Conservation (phyloP, 2,888 invertebrate species). For the Chelonus formosanus region DNA sequence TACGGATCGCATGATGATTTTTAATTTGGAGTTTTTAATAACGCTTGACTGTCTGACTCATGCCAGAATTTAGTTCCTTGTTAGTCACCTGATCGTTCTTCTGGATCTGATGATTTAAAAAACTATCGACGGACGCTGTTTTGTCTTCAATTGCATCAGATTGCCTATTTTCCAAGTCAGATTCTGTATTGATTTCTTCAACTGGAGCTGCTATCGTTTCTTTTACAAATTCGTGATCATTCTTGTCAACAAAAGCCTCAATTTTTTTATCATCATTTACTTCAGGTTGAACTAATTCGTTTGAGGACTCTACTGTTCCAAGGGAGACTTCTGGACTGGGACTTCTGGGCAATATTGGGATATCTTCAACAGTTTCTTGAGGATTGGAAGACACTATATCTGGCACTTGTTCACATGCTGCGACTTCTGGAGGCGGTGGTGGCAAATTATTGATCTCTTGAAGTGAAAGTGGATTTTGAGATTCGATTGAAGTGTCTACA, state of each 20-base stretch:
- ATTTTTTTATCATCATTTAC: slow-evolving; percentile 41
- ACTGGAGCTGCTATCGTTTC: slow-evolving; percentile 51
- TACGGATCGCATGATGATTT: slow-evolving; percentile 4
- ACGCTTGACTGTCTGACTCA: slow-evolving; percentile 45
- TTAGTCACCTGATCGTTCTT: slow-evolving; percentile 60
- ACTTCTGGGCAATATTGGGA: slow-evolving; percentile 50
- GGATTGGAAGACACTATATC: slow-evolving; percentile 25
- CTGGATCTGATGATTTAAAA: slow-evolving; percentile 44
- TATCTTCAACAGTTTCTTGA: slow-evolving; percentile 44
- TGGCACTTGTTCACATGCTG: slow-evolving; percentile 5
- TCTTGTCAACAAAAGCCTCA: not conserved
- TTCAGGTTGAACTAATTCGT: slow-evolving; percentile 41
- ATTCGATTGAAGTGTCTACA: not conserved
- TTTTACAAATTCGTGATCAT: slow-evolving; percentile 36
- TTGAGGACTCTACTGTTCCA: slow-evolving; percentile 21
- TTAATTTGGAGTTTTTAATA: slow-evolving; percentile 9
- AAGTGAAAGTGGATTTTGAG: slow-evolving; percentile 12
- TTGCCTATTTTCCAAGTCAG: slow-evolving; percentile 56
- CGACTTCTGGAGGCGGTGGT: slow-evolving; percentile 20
- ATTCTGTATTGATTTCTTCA: slow-evolving; percentile 51
- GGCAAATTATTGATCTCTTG: slow-evolving; percentile 21
- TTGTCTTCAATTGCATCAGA: slow-evolving; percentile 46
- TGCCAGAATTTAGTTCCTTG: slow-evolving; percentile 57
- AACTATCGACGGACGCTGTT: slow-evolving; percentile 43
- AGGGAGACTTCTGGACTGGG: slow-evolving; percentile 39